A percentile compares a stretch with the other conserved stretches of the same genome.
These are phyloP conservation scores for Plutella xylostella DNA, from an alignment of 2,888 invertebrate genomes.

Conservation along the genomic window DNA sequence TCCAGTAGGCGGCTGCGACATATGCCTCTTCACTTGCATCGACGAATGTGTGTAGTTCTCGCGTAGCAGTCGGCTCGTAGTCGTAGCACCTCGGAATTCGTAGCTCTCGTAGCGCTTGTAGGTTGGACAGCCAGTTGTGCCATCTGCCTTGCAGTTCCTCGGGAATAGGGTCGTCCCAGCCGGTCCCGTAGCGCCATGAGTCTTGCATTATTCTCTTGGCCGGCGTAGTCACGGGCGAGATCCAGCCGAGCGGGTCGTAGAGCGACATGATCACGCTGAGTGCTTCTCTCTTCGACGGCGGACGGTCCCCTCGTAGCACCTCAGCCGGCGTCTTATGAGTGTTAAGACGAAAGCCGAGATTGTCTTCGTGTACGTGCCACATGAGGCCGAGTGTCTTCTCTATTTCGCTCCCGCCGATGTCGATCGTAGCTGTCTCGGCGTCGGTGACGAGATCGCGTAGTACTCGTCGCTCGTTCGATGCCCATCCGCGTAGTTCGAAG, in stretches of 20 bases:
- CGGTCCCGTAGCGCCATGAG: slow-evolving; percentile 11
- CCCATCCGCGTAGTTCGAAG: slow-evolving; percentile 10
- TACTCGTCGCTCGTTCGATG: slow-evolving; percentile 1
- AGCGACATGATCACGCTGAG: slow-evolving; percentile 11
- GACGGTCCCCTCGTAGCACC: slow-evolving; percentile 3
- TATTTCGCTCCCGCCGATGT: background rate
- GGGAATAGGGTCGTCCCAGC: slow-evolving; percentile 10
- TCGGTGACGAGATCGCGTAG: background rate
- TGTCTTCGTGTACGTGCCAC: slow-evolving; percentile 10
- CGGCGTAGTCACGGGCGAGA: slow-evolving; percentile 13
- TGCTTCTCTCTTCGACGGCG: slow-evolving; percentile 15
- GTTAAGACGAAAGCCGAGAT: slow-evolving; percentile 9
- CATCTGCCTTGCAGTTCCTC: background rate
- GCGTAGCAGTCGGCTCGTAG: background rate
- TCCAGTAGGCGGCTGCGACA: background rate
- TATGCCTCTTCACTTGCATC: slow-evolving; percentile 1
- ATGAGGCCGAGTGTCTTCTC: slow-evolving; percentile 15
- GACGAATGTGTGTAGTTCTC: slow-evolving; percentile 1
- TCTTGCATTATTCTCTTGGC: slow-evolving; percentile 15
- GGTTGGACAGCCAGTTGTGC: background rate
- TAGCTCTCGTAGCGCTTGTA: background rate
- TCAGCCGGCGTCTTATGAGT: slow-evolving; percentile 3
- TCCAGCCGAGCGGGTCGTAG: slow-evolving; percentile 17
- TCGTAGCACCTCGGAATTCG: background rate
- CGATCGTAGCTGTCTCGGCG: background rate